Base-by-base conservation (phyloP, 2,888 invertebrate genomes). In the Thelaira solivaga region DNA sequence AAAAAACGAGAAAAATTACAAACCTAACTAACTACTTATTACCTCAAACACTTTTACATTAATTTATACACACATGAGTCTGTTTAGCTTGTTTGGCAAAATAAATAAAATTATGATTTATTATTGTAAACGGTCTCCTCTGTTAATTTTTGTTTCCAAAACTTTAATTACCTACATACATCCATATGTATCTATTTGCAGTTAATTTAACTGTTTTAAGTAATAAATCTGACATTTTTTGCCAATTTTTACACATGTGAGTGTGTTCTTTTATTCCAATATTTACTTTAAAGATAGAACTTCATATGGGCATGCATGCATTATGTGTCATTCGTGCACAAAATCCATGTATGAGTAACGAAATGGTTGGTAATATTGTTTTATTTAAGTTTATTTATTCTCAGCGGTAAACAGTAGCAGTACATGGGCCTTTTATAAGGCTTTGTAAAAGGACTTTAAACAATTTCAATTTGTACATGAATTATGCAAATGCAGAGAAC, bases 121-220 rank as follows among this genome's bases (percentile, higher is more conserved):
- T 68, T 68, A 51, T 59, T 61, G 57, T 53, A 43, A 75, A 72
- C 39, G 22, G 72, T 64, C 72, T 72, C 55, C 55, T 45, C 45
- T 47, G 34, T 22, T 39, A n/a, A n/a, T 57, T 45, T 34, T 1
- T n/a, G 2, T 51, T 62, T 41, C 16, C 24, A 51, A 47, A 67
- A 67, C 74, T 75, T 74, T 68, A 75, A 75, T 75, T 74, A 61
- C n/a, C n/a, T n/a, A n/a, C n/a, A n/a, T n/a, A n/a, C n/a, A n/a
- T n/a, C n/a, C n/a, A n/a, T n/a, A n/a, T n/a, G n/a, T 61, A 74
- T 61, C 61, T 75, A 68, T 75, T 75, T 75, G 31, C 67, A 61
- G 74, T 75, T 75, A 75, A 68, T 75, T 75, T 75, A 29, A 53
- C 49, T 67, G n/a, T 53, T 75, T 75, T 75, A 53, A 53, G 24